A percentile compares a stretch with the other conserved stretches of the same genome.
Conservation (phyloP, 2,113 vertebrate species). For the Xenopus borealis region DNA sequence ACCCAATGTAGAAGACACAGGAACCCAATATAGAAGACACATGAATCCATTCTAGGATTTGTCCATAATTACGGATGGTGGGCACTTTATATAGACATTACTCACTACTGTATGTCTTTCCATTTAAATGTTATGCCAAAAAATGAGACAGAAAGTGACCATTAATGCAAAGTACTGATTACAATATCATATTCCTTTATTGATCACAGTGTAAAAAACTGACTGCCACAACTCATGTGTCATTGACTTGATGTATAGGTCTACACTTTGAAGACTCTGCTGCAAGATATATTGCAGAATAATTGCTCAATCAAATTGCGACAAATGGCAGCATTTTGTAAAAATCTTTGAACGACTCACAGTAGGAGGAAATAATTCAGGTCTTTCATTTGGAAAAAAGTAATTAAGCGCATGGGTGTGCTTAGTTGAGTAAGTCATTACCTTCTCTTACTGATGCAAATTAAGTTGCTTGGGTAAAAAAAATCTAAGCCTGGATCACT, state of each 20-base stretch:
- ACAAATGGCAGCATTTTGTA: slow-evolving; percentile 42
- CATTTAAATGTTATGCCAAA: too few species aligned
- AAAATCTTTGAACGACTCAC: slow-evolving; percentile 50
- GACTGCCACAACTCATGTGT: slow-evolving; percentile 17
- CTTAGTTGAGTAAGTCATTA: slow-evolving; percentile 68
- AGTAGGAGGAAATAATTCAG: slow-evolving; percentile 60
- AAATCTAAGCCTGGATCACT: slow-evolving; percentile 50
- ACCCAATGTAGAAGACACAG: too few species aligned
- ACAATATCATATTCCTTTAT: neutral
- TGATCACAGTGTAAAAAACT: neutral
- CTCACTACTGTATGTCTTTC: too few species aligned
- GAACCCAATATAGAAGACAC: too few species aligned
- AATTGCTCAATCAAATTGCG: slow-evolving; percentile 54
- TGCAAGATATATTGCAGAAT: slow-evolving; percentile 49
- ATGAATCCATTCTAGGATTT: too few species aligned
- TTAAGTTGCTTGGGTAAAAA: slow-evolving; percentile 47
- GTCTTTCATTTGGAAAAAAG: slow-evolving; percentile 64
- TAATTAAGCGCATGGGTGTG: slow-evolving; percentile 65
- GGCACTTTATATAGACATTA: too few species aligned
- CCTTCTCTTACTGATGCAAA: slow-evolving; percentile 64
- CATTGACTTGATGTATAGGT: too few species aligned
- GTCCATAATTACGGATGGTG: too few species aligned
- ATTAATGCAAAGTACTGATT: neutral
- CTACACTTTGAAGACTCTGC: too few species aligned
- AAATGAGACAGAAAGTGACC: neutral